Conservation (phyloP, 2,888 invertebrate genomes). For the Amitus sp. region DNA sequence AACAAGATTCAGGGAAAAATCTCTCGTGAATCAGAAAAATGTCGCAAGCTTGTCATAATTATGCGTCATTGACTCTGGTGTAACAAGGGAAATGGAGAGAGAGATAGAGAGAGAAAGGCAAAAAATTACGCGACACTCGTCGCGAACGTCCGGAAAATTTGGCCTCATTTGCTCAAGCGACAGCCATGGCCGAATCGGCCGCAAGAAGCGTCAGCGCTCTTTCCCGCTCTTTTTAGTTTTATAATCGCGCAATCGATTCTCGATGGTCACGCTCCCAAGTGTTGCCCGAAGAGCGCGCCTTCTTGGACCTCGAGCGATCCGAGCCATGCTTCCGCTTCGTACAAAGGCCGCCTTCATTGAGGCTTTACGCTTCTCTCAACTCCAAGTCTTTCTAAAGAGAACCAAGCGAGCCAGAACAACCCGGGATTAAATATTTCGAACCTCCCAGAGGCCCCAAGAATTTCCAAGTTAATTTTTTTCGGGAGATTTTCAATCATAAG, state of each 20-base stretch:
- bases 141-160: not conserved
- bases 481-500: too few species aligned
- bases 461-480: too few species aligned
- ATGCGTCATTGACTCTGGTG: slow-evolving; percentile 32
- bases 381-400: too few species aligned
- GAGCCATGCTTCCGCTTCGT: slow-evolving; percentile 60
- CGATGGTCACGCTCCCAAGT: slow-evolving; percentile 40
- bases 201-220: slow-evolving; percentile 28
- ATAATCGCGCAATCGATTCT: slow-evolving; percentile 39
- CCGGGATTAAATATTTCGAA: too few species aligned
- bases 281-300: slow-evolving; percentile 23
- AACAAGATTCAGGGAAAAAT: slow-evolving; percentile 42
- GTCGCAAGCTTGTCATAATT: slow-evolving; percentile 37
- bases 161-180: slow-evolving; percentile 24
- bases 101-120: too few species aligned
- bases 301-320: slow-evolving; percentile 42
- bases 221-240: slow-evolving; percentile 15
- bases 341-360: slow-evolving; percentile 61
- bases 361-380: slow-evolving; percentile 2
- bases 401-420: too few species aligned
- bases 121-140: too few species aligned
- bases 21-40: slow-evolving; percentile 28
- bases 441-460: too few species aligned
- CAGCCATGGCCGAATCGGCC: slow-evolving; percentile 29
- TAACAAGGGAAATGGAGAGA: too few species aligned